These are phyloP conservation scores for Chloropsis cyanopogon DNA, from an alignment of 2,113 vertebrate genomes.

Conservation along the genomic window DNA sequence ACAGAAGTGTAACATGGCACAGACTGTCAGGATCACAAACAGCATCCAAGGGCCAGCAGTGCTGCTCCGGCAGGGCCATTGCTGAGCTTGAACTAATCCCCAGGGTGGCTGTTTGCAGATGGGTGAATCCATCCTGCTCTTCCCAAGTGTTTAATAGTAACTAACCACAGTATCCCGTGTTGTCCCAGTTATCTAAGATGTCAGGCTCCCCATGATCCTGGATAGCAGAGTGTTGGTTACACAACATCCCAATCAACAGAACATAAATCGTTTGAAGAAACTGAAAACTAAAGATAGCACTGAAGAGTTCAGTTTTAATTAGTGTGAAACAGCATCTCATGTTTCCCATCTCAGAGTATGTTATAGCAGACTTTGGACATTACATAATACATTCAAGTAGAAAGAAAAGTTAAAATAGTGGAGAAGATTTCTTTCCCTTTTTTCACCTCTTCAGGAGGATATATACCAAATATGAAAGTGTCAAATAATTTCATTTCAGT, in stretches of 20 bases:
- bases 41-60: background rate
- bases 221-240: background rate
- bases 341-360: background rate
- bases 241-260: background rate
- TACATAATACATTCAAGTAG: background rate
- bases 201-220: background rate
- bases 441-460: background rate
- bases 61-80: background rate
- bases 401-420: background rate
- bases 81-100: background rate
- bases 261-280: background rate
- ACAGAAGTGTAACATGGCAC: background rate
- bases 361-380: background rate
- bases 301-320: conserved; percentile 9
- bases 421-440: background rate
- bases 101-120: background rate
- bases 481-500: background rate
- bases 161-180: background rate
- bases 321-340: background rate
- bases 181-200: background rate
- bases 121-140: background rate
- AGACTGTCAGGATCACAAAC: background rate
- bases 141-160: background rate
- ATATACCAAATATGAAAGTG: background rate
- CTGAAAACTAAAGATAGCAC: background rate